These are phyloP conservation scores for Procambarus virginalis DNA, from an alignment of 1,140 invertebrate species.

Conservation along the genomic window DNA sequence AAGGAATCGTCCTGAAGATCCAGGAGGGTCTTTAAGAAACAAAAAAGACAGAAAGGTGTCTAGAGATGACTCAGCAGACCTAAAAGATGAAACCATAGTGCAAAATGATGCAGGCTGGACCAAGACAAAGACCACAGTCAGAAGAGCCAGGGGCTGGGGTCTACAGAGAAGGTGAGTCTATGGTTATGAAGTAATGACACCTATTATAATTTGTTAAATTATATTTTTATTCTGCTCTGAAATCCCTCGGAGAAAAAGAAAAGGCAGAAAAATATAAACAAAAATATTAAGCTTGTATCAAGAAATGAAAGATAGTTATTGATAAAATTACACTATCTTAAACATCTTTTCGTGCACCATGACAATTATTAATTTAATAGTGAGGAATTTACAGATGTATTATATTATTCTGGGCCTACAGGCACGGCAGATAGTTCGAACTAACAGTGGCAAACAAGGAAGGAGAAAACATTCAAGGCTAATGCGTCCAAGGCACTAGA, in stretches of 20 bases:
- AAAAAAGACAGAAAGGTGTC: constrained; percentile 54
- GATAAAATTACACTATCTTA: too few relatives aligned
- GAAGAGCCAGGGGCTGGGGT: constrained; percentile 45
- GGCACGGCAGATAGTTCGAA: constrained; percentile 33
- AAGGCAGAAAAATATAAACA: too few relatives aligned
- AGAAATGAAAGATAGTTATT: too few relatives aligned
- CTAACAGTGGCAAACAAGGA: constrained; percentile 41
- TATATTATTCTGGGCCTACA: neutral
- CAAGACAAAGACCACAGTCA: constrained; percentile 56
- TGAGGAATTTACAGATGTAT: too few relatives aligned
- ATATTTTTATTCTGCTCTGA: too few relatives aligned
- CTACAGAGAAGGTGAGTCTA: constrained; percentile 45
- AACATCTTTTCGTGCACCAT: too few relatives aligned
- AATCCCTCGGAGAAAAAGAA: too few relatives aligned
- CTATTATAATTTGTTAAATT: too few relatives aligned
- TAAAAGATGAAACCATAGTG: constrained; percentile 44
- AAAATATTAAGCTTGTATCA: too few relatives aligned
- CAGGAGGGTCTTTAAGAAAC: neutral
- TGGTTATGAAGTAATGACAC: too few relatives aligned
- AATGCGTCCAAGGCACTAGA: constrained; percentile 55
- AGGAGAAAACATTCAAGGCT: constrained; percentile 45
- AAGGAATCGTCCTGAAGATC: constrained; percentile 34
- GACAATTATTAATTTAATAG: too few relatives aligned
- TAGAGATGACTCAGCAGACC: constrained; percentile 24
- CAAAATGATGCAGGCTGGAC: constrained; percentile 42